Base-by-base conservation (phyloP, 2,888 invertebrate species). In the Agonopterix subpropinquella region DNA sequence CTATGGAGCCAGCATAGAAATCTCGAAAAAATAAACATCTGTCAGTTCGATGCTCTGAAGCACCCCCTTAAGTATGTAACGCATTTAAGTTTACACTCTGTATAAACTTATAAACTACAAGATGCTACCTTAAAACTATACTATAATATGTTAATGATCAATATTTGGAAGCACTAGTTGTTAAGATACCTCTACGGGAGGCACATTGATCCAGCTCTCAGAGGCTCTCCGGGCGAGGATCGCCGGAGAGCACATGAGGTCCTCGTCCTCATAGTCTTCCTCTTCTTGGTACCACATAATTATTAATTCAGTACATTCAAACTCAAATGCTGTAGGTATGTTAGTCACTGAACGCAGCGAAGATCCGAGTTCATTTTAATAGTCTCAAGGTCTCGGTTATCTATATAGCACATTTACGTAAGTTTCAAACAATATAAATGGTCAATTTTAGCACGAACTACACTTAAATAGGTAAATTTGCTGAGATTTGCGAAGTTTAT, bases 121-220 rank as follows among this genome's bases (percentile, higher is more conserved):
- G 5, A 28, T 28, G 28, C 28, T 28, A 28, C 7, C 5, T 28
- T 42, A 42, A 11, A n/a, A 11, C 11, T 13, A 8, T 42, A 11
- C 1, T 42, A 10, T 8, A 1, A 10, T 39, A n/a, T n/a, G 7
- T 41, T 44, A 41, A 13, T 28, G 28, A 28, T 7, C 5, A 28
- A 28, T 1, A 28, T 28, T 28, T 28, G 5, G 5, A 28, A 28
- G 28, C 4, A 28, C 7, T 5, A 7, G 7, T 28, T 28, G 7
- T 28, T 13, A 28, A 60, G 65, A 70, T 92, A 95, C 96, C 95
- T 96, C 95, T 53, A 93, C 92, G 47, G 95, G 95, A 77, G 95
- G 95, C 59, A 95, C 93, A 67, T 94, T 94, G 64, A 96, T 96
- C 96, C 96, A 96, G 77, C 95, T 95, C 78, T 96, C 96, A 13